Conservation (phyloP, 2,888 invertebrate species). For the Cylloceria caligata region DNA sequence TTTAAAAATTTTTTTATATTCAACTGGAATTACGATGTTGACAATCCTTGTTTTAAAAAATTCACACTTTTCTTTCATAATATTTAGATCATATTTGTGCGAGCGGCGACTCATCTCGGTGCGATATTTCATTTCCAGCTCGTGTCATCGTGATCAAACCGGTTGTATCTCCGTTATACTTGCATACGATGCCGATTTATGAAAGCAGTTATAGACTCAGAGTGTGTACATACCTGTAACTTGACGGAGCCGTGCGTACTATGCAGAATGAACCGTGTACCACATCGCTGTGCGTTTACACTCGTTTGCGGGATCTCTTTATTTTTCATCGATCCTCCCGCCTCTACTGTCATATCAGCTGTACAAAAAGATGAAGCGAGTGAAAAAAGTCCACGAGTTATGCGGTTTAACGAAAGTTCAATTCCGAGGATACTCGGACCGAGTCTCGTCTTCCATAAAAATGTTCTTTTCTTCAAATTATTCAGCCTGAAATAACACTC, state of each 20-base stretch:
- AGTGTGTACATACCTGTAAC: neutral
- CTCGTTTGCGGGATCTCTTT: slow-evolving; percentile 45
- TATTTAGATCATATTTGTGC: slow-evolving; percentile 19
- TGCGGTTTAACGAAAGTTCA: slow-evolving; percentile 30
- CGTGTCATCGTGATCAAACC: slow-evolving; percentile 55
- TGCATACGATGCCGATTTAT: slow-evolving; percentile 60
- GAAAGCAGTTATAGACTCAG: slow-evolving; percentile 40
- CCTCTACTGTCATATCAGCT: slow-evolving; percentile 1
- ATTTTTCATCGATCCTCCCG: slow-evolving; percentile 13
- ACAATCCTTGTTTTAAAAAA: neutral
- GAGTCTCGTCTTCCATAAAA: neutral
- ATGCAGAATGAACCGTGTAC: slow-evolving; percentile 38
- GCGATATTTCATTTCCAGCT: slow-evolving; percentile 54
- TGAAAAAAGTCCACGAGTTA: slow-evolving; percentile 33
- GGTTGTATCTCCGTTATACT: slow-evolving; percentile 63
- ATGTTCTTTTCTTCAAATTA: slow-evolving; percentile 17
- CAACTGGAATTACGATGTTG: neutral
- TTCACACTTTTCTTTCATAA: neutral
- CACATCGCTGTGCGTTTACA: slow-evolving; percentile 22
- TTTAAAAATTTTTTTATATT: too few relatives aligned
- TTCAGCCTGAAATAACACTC: slow-evolving; percentile 23
- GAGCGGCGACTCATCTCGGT: slow-evolving; percentile 37
- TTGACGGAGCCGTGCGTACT: neutral
- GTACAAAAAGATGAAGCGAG: neutral
- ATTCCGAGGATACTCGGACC: slow-evolving; percentile 26